Conservation (phyloP, 2,888 invertebrate genomes). For the Polydrusus cervinus region DNA sequence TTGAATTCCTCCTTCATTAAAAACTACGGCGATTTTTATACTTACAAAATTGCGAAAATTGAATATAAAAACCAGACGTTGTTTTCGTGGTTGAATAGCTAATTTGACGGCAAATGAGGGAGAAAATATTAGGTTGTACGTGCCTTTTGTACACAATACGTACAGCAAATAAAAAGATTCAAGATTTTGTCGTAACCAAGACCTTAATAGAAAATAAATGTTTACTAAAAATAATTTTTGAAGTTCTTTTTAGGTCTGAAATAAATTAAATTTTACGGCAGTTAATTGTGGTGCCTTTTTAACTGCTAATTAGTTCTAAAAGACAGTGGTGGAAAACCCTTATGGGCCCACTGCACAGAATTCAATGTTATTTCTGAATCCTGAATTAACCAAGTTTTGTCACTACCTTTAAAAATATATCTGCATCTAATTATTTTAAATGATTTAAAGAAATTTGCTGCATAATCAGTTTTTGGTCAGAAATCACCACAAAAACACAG, state of each 20-base stretch:
- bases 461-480: too few relatives aligned
- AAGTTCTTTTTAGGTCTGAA: not conserved
- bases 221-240: not conserved
- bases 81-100: conserved; percentile 48
- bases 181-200: conserved; percentile 6
- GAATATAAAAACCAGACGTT: conserved; percentile 51
- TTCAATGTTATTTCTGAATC: too few relatives aligned
- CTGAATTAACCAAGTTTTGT: too few relatives aligned
- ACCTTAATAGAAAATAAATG: conserved; percentile 10
- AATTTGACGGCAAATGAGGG: conserved; percentile 46
- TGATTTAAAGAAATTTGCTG: too few relatives aligned
- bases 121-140: conserved; percentile 43
- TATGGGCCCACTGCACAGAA: too few relatives aligned
- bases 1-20: conserved; percentile 43
- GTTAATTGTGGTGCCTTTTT: too few relatives aligned
- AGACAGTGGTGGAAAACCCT: too few relatives aligned
- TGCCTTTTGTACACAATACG: conserved; percentile 41
- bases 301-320: too few relatives aligned
- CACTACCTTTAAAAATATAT: too few relatives aligned
- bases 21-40: conserved; percentile 48
- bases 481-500: too few relatives aligned
- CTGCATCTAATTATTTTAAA: too few relatives aligned
- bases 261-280: not conserved
- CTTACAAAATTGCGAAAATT: conserved; percentile 50
- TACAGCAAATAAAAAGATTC: conserved; percentile 26